These are phyloP conservation scores for Micromys minutus DNA, from an alignment of 2,113 vertebrate genomes.

Conservation along the genomic window DNA sequence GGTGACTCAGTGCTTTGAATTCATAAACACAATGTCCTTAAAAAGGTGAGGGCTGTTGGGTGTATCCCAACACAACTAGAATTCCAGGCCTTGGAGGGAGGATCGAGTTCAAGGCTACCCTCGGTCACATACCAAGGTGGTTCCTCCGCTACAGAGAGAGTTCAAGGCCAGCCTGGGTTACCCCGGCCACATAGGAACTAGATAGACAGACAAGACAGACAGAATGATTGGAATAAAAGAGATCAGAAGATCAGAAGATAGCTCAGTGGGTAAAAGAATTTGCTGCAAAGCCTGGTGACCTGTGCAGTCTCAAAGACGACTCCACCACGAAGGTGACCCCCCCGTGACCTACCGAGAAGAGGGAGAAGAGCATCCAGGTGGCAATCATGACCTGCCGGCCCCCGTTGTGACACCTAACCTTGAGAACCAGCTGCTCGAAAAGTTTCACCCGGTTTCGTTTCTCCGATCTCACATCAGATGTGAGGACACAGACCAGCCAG, in stretches of 20 bases:
- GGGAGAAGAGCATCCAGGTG: slow-evolving; percentile 67
- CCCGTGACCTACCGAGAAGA: slow-evolving; percentile 65
- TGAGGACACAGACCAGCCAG: not conserved
- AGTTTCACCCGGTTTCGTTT: not conserved
- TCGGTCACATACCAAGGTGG: not conserved
- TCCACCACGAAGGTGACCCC: rapidly evolving
- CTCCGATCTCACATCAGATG: not conserved
- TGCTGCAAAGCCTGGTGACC: not conserved
- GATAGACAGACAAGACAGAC: not conserved
- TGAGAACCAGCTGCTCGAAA: not conserved
- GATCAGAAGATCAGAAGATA: not conserved
- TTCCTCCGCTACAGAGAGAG: not conserved
- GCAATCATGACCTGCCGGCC: slow-evolving; percentile 36
- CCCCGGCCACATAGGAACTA: not conserved
- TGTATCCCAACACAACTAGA: not conserved
- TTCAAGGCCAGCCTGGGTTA: not conserved
- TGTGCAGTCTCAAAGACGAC: not conserved
- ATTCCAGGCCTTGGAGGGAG: not conserved
- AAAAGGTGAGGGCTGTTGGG: not conserved
- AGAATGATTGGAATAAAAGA: not conserved
- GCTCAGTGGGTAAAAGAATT: not conserved
- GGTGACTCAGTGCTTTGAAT: not conserved
- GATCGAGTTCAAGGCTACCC: not conserved
- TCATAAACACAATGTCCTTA: not conserved
- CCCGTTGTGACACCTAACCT: not conserved